A percentile compares a stretch with the other conserved stretches of the same genome.
Evolutionary conservation across 2,113 vertebrate species (phyloP).

Genomic region (Nanorana parkeri): DNA sequence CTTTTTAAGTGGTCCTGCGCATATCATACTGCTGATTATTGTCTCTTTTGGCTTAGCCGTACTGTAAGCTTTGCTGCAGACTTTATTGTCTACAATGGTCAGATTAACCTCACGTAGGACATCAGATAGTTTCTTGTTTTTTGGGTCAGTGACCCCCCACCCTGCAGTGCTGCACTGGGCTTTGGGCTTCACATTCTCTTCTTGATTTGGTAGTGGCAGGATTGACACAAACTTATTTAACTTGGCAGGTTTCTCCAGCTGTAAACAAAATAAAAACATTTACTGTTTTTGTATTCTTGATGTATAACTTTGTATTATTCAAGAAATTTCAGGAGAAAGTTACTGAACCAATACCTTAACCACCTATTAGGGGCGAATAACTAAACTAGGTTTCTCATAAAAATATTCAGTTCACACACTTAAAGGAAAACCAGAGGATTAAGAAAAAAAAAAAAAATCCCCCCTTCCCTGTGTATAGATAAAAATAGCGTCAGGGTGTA

Average conservation of each 20-base stretch:
- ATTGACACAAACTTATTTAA: not conserved
- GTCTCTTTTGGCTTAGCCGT: not conserved
- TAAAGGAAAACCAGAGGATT: too few relatives aligned
- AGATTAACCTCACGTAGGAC: constrained; percentile 40
- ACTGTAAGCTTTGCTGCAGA: constrained; percentile 9
- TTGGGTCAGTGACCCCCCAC: not conserved
- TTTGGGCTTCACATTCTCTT: not conserved
- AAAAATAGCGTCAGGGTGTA: too few relatives aligned
- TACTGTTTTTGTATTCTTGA: too few relatives aligned
- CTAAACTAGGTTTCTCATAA: too few relatives aligned
- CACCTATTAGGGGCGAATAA: too few relatives aligned
- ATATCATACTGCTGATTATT: constrained; percentile 40
- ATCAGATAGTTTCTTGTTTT: not conserved
- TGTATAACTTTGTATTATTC: too few relatives aligned
- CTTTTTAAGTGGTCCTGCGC: not conserved
- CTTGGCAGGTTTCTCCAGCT: constrained; percentile 23
- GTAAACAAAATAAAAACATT: not conserved
- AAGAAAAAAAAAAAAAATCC: too few relatives aligned
- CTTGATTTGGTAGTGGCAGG: not conserved
- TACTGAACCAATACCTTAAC: too few relatives aligned
- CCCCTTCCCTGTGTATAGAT: too few relatives aligned
- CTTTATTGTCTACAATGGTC: not conserved
- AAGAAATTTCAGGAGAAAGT: too few relatives aligned
- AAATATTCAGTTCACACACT: too few relatives aligned
- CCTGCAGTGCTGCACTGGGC: constrained; percentile 14